A percentile compares a stretch with the other conserved stretches of the same genome.
Evolutionary conservation across 2,888 invertebrate genomes (phyloP).

Genomic region (Papilio gigon): DNA sequence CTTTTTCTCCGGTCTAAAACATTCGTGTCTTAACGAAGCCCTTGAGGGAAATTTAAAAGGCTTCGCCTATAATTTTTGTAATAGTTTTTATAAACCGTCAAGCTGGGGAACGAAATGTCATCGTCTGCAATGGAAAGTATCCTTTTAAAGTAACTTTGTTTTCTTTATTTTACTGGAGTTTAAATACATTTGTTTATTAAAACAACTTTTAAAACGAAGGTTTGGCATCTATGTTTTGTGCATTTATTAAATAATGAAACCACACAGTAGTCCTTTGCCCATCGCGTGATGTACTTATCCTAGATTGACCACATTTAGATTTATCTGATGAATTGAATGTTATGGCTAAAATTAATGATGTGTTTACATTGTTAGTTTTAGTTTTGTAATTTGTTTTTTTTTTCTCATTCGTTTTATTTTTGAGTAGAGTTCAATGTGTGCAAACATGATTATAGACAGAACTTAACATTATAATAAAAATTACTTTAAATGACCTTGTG

Average conservation of each 20-base stretch:
- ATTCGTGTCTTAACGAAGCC: background rate
- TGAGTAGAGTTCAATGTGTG: too few relatives aligned
- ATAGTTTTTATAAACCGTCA: slow-evolving; percentile 68
- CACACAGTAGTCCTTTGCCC: background rate
- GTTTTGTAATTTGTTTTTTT: too few relatives aligned
- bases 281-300: background rate
- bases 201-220: background rate
- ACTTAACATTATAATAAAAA: too few relatives aligned
- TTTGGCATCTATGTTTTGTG: background rate
- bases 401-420: too few relatives aligned
- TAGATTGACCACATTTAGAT: too few relatives aligned
- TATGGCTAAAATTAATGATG: too few relatives aligned
- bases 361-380: too few relatives aligned
- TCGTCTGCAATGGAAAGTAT: slow-evolving; percentile 95
- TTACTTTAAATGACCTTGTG: too few relatives aligned
- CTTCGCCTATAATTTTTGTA: slow-evolving; percentile 51
- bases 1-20: background rate
- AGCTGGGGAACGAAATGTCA: slow-evolving; percentile 95
- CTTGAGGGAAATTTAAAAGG: slow-evolving; percentile 45
- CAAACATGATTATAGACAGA: too few relatives aligned
- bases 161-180: background rate
- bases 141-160: slow-evolving; percentile 77
- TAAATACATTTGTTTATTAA: background rate
- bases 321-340: too few relatives aligned
- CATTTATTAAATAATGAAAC: background rate